These are phyloP conservation scores for Caranx ignobilis DNA, from an alignment of 2,113 vertebrate species.

Conservation along the genomic window DNA sequence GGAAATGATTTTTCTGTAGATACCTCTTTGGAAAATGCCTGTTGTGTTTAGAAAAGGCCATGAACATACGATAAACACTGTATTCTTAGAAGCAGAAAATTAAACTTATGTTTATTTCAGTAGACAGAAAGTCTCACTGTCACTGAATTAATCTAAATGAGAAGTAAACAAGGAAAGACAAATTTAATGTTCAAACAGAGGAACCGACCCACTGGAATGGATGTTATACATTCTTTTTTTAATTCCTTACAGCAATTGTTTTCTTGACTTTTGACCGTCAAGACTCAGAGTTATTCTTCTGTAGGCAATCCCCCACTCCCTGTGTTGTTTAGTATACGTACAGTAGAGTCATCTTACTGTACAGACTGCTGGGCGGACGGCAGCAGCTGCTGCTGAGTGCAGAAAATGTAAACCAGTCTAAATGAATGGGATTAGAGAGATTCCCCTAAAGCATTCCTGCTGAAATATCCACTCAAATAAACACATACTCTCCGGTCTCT, in stretches of 20 bases:
- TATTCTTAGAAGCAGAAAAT: background rate
- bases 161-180: background rate
- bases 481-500: slow-evolving; percentile 41
- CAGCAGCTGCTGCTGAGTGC: slow-evolving; percentile 43
- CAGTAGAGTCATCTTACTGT: slow-evolving; percentile 5
- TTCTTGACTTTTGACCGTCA: background rate
- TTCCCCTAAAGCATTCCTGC: background rate
- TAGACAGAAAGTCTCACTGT: background rate
- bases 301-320: background rate
- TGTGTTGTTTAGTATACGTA: background rate
- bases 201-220: background rate
- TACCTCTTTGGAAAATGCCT: background rate
- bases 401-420: slow-evolving; percentile 59
- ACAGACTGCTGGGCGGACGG: background rate
- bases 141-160: background rate
- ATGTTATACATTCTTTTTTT: background rate
- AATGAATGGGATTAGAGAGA: slow-evolving; percentile 43
- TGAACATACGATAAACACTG: background rate
- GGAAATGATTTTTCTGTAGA: too few species aligned
- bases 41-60: background rate
- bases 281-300: background rate
- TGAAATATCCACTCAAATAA: slow-evolving; percentile 57
- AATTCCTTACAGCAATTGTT: background rate
- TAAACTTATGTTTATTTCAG: background rate
- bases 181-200: background rate